Base-by-base conservation (phyloP, 2,888 invertebrate species). In the Eutolmus rufibarbis region DNA sequence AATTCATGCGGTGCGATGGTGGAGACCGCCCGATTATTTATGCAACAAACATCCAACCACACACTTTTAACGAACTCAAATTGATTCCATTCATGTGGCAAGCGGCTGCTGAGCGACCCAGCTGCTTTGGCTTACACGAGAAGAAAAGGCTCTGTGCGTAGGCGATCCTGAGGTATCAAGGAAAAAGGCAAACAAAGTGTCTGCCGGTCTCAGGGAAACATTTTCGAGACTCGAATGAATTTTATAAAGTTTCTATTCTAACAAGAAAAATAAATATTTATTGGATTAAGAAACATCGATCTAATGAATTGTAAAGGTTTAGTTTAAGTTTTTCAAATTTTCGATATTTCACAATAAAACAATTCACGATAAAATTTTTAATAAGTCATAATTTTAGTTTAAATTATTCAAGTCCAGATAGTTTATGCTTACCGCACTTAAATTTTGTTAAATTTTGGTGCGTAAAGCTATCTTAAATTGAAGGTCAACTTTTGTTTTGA, bases 41-140 rank as follows among this genome's bases (percentile, higher is more conserved):
- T 86, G 86, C 86, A 86, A 86, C 57, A 66, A 43, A 78, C 57
- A 86, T 86, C 66, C 78, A 86, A 86, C 86, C 79, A 66, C 57
- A 86, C 78, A 66, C 77, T 86, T 77, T 84, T 74, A 74, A 79
- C 43, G 78, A 86, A 66, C 79, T 79, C 34, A 86, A 86, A 86
- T 86, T 86, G 86, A 86, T 86, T 86, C 78, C 78, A 79, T 86
- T 86, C 86, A 79, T 86, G 78, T 86, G 78, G 86, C 76, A 77
- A 51, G 66, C 66, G 66, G 66, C 66, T 66, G 66, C 66, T 66
- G 66, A 23, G 66, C 19, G 34, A 86, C 19, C 28, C 34, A 77
- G 77, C 77, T 86, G 51, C 86, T 51, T 86, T 86, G 14, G 31
- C 56, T 77, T 77, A 16, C 23, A 57, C 14, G 23, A 66, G 84